Base-by-base conservation (phyloP, 2,888 invertebrate genomes). In the Microdon myrmicae region DNA sequence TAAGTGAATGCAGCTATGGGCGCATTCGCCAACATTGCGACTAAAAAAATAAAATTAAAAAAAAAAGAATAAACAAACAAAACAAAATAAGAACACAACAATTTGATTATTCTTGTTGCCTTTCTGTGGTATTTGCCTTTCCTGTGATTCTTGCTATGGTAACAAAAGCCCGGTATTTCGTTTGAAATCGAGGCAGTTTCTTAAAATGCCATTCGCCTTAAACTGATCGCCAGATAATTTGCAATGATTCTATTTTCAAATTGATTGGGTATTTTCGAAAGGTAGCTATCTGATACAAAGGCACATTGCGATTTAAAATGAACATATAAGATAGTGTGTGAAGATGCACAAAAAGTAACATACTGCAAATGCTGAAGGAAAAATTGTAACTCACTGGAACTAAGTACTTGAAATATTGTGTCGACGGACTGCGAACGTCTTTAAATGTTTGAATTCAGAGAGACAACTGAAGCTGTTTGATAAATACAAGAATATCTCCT, bases 181-280 rank as follows among this genome's bases (percentile, higher is more conserved):
- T n/a, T 20, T 38, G 26, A 22, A 37, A 49, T 54, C 34, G 39
- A 26, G 35, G 35, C 22, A 20, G 20, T 39, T 22, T 16, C 17
- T 29, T 12, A 14, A 13, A 13, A 43, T 37, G 49, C 49, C 48
- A 43, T 58, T 58, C 44, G 64, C 64, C 58, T 58, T 64, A 47
- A 64, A 64, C 58, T 58, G 64, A 64, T 64, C 64, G 58, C 14
- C 56, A 47, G 43, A 43, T 28, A 53, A 58, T 64, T 64, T 64
- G 43, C 47, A 47, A 58, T 53, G 20, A 64, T 56, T 64, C 64
- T 64, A 64, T 64, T 64, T 64, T 64, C 51, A 64, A 64, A 47
- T 64, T 53, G 34, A 26, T 47, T 23, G 56, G 64, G 56, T 58
- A 64, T 64, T 64, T 55, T 23, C 35, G 22, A 38, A 38, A 55